These are phyloP conservation scores for Brachyalestes nurse DNA, from an alignment of 2,797 vertebrate species.

Conservation along the genomic window DNA sequence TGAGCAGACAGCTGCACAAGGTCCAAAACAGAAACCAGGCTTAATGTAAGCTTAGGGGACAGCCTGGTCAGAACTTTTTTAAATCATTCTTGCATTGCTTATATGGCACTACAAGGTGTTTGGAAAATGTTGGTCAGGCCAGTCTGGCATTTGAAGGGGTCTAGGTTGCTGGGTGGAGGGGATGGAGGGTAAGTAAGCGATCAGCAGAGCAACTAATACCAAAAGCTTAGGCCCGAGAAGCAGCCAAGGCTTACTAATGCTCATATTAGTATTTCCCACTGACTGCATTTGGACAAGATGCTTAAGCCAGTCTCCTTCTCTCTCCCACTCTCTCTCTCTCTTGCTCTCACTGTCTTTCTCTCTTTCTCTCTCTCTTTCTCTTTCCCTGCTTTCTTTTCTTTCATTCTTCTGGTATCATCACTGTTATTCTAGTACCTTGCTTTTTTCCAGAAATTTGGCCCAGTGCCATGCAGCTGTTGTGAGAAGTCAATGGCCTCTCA, in stretches of 20 bases:
- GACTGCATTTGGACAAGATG: conserved; percentile 49
- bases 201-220: conserved; percentile 54
- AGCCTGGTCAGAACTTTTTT: background rate
- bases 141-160: conserved; percentile 12
- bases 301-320: conserved; percentile 36
- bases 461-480: conserved; percentile 37
- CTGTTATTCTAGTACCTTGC: conserved; percentile 42
- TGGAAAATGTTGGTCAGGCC: conserved; percentile 20
- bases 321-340: conserved; percentile 10
- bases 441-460: conserved; percentile 24
- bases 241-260: conserved; percentile 59
- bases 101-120: background rate
- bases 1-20: background rate
- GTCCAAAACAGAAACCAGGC: background rate
- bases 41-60: background rate
- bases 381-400: background rate
- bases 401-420: conserved; percentile 13
- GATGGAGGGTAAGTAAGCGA: conserved; percentile 36
- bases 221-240: conserved; percentile 46
- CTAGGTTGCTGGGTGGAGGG: background rate
- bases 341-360: conserved; percentile 1
- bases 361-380: conserved; percentile 19
- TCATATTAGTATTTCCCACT: conserved; percentile 56
- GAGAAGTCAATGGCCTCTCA: conserved; percentile 33
- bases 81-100: background rate